A percentile compares a stretch with the other conserved stretches of the same genome.
Conservation (phyloP, 2,113 vertebrate genomes). For the Alosa alosa region DNA sequence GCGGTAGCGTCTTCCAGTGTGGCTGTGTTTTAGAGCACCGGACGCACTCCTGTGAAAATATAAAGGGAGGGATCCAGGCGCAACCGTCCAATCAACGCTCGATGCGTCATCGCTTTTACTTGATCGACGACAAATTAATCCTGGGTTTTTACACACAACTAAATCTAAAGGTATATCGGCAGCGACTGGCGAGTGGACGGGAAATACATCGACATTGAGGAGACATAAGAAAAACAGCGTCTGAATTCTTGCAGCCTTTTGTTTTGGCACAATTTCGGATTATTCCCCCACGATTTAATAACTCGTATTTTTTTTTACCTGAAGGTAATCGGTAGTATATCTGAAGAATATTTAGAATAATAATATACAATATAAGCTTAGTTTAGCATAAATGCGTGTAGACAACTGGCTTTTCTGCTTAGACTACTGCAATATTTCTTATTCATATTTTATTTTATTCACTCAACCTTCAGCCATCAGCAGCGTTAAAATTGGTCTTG, state of each 20-base stretch:
- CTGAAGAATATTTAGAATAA: background rate
- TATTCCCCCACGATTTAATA: background rate
- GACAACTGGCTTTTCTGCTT: background rate
- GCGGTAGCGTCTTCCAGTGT: slow-evolving; percentile 51
- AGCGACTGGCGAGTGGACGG: slow-evolving; percentile 28
- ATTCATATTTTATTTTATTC: background rate
- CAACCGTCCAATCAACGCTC: slow-evolving; percentile 87
- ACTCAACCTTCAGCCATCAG: background rate
- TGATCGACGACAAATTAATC: slow-evolving; percentile 87
- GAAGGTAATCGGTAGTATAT: slow-evolving; percentile 5
- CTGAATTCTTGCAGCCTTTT: slow-evolving; percentile 29
- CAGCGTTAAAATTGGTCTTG: background rate
- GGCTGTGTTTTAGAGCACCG: slow-evolving; percentile 87
- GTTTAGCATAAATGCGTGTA: background rate
- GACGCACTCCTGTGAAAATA: slow-evolving; percentile 87
- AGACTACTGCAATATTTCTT: background rate
- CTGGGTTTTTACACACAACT: slow-evolving; percentile 75
- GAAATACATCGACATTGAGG: slow-evolving; percentile 67
- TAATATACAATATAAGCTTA: background rate
- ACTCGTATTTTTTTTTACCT: slow-evolving; percentile 15
- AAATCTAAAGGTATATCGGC: slow-evolving; percentile 69
- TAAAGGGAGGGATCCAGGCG: slow-evolving; percentile 92
- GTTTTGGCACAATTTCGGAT: background rate
- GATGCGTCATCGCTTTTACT: slow-evolving; percentile 87
- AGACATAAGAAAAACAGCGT: slow-evolving; percentile 56